Evolutionary conservation across 2,888 invertebrate species (phyloP), one percentile per base, ranked within the genome.

Genomic region (Ochropleura plecta): DNA sequence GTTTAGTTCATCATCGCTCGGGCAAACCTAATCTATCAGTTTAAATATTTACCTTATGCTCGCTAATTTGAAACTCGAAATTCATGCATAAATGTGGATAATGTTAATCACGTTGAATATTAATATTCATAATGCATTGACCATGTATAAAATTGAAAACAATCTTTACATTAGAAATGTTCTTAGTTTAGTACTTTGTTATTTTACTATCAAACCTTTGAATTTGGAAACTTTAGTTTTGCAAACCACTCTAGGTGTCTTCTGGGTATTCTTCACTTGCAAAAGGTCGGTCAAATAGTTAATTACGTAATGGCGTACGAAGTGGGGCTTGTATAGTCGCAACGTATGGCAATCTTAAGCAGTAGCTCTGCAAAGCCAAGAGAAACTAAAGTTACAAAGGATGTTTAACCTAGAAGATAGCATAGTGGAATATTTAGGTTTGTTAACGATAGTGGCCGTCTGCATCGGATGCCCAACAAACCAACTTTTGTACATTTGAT

Each of bases 81-180:
- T 62, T 14, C 18, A 53, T 80, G 73, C 42, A 53, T 73, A 16
- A 64, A 48, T 79, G 59, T 64, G 42, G 53, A 60, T 65, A 10
- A 44, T 10, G 40, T 20, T 72, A 65, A 65, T 71, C 60, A 55
- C 30, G 5, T 30, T 62, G 30, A 30, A 66, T 49, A 76, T 68
- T 48, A 70, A 70, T 70, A 48, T 60, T 49, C n/a, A 49, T 53
- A 53, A 65, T 60, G n/a, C 40, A 40, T 20, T 20, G 42, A 1
- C 2, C 8, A 12, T 55, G 42, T 55, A 6, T 14, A 42, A 48
- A 20, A 16, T 42, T 48, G 14, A 72, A 53, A 20, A 0, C 9
- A 53, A 48, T 49, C 9, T 2, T 5, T 5, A 10, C 40, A 30
- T 10, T 16, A 12, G 64, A 48, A 20, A 46, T 0, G 8, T 53